Conservation (phyloP, 1,140 invertebrate species). For the Philaenus spumarius region DNA sequence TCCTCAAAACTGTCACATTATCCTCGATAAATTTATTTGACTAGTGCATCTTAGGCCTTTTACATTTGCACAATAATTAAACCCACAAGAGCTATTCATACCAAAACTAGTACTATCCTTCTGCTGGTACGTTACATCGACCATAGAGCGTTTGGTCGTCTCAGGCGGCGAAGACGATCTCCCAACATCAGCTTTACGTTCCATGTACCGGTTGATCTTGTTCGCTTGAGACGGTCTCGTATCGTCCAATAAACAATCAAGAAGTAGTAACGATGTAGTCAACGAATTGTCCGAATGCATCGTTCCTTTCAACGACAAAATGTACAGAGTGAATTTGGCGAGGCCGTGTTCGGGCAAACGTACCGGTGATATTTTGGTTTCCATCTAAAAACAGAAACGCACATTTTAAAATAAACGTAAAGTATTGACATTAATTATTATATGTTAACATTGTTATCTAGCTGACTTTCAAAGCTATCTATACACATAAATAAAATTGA, state of each 20-base stretch:
- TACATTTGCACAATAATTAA: too few species aligned
- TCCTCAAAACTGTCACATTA: too few species aligned
- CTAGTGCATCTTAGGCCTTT: too few species aligned
- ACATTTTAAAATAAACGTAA: too few species aligned
- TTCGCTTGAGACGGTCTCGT: conserved; percentile 48
- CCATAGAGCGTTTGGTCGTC: conserved; percentile 47
- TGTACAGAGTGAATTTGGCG: conserved; percentile 66
- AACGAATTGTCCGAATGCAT: conserved; percentile 70
- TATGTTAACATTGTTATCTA: too few species aligned
- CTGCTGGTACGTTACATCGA: conserved; percentile 64
- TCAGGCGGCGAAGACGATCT: conserved; percentile 13
- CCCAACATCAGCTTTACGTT: conserved; percentile 38
- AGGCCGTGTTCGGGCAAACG: conserved; percentile 43
- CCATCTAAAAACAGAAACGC: neutral
- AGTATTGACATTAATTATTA: too few species aligned
- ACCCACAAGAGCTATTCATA: conserved; percentile 40
- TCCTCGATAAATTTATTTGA: too few species aligned
- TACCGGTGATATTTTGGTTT: neutral
- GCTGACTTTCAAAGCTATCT: too few species aligned
- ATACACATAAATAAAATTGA: too few species aligned
- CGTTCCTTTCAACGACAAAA: conserved; percentile 68
- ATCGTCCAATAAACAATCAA: conserved; percentile 78
- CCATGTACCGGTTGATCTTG: conserved; percentile 37
- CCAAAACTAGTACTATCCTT: conserved; percentile 61
- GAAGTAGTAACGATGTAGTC: conserved; percentile 62